These are phyloP conservation scores for Aporophyla lueneburgensis DNA, from an alignment of 2,888 invertebrate genomes.

Conservation along the genomic window DNA sequence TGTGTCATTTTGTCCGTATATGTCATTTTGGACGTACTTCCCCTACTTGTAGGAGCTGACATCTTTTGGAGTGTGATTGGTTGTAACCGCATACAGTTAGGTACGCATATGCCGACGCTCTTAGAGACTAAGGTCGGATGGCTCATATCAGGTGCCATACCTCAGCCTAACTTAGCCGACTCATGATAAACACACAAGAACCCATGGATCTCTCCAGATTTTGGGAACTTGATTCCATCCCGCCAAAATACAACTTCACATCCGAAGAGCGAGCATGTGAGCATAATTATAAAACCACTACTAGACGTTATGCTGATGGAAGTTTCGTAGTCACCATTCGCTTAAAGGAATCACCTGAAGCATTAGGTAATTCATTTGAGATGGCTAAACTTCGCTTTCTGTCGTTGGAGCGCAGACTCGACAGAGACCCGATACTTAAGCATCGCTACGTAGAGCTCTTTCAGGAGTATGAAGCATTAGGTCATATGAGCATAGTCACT, in stretches of 20 bases:
- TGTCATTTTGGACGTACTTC: too few species aligned
- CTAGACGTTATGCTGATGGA: neutral
- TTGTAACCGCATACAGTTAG: conserved; percentile 16
- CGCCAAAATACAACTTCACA: conserved; percentile 2
- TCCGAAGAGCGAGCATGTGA: conserved; percentile 5
- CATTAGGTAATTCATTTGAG: too few species aligned
- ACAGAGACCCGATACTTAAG: too few species aligned
- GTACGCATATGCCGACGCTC: conserved; percentile 16
- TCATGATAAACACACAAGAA: neutral
- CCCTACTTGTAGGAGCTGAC: too few species aligned
- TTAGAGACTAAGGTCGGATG: conserved; percentile 26
- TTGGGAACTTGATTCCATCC: conserved; percentile 7
- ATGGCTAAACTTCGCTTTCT: too few species aligned
- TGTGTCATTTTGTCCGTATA: too few species aligned
- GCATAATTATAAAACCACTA: neutral
- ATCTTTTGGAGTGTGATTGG: too few species aligned
- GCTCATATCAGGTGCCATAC: too few species aligned
- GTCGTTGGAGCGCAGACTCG: too few species aligned
- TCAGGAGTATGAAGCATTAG: too few species aligned
- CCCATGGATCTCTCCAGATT: neutral
- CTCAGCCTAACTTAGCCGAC: neutral
- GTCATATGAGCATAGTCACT: too few species aligned
- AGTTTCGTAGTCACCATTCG: neutral
- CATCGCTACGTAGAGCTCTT: too few species aligned
- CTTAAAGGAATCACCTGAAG: neutral